Base-by-base conservation (phyloP, 23 tunicate species). In the Styela clava region DNA sequence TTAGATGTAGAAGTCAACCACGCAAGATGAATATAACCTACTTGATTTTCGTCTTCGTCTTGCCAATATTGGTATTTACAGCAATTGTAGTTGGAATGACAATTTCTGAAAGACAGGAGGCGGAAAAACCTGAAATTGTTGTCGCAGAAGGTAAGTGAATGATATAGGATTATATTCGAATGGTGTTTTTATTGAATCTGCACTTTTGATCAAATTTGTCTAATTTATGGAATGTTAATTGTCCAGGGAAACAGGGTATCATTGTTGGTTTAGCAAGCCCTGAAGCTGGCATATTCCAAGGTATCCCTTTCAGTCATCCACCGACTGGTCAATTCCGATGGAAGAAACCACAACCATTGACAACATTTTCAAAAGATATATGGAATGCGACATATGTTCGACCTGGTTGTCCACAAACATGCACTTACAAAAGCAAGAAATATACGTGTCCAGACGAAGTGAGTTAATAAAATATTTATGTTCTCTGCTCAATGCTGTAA, bases 241-340 rank as follows among this genome's bases (percentile, higher is more conserved):
- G n/a, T n/a, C n/a, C n/a, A 86, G 89, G 52, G 27, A 79, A 67
- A 31, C 86, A 86, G 52, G 89, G 89, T 24, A 24, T 24, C 1
- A 21, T 81, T 9, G 73, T 81, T 16, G 91, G 91, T 16, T 9
- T 22, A 16, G n/a, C 51, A 23, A 71, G 74, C 25, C 24, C 73
- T 2, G 74, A 86, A 37, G 81, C 86, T 19, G 91, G 74, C 9
- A 79, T 79, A 26, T 86, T 81, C 73, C 61, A 64, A 52, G 96
- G 96, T 34, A 82, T 90, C 26, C 96, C 96, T 2, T 90, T 85
- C 81, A 82, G 89, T 69, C 90, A 90, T 35, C 96, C 96, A 1
- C 96, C 96, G 21, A 70, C 78, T 16, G 88, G 88, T 1, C 82
- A 91, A 1, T 83, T 35, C 26, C 78, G 97, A 51, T 91, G 97